Evolutionary conservation across 2,888 invertebrate species (phyloP), one percentile per base, ranked within the genome.

Genomic region (Mythimna albipuncta): DNA sequence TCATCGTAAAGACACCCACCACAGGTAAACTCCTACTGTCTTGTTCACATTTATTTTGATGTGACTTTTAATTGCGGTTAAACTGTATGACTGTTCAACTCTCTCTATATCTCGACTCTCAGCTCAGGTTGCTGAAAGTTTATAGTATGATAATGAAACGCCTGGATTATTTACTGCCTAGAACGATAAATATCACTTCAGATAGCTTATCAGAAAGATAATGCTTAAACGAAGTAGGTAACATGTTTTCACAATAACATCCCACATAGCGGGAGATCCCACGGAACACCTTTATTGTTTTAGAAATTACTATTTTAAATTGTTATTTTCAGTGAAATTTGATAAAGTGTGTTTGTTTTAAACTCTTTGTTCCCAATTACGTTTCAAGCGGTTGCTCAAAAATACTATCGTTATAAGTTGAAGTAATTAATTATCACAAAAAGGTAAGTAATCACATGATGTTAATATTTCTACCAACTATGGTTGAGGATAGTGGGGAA

Each of bases 221-320:
- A 77, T 72, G 54, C 38, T 63, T 59, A 59, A 69, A 62, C 77
- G 62, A 77, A 72, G 73, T 26, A 26, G 26, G 26, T 71, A 69
- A 64, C 63, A 74, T 78, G 82, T 82, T 86, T 79, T 82, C 78
- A 86, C 85, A 86, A 86, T 81, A 86, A 86, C 84, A 85, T 79
- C 76, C 82, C 85, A 86, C 82, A 58, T 75, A 80, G 72, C 59
- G 21, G 65, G 69, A 75, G 73, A 83, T 77, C 81, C 64, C 64
- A 82, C 64, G 61, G 72, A 72, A 63, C 62, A 47, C 21, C 7
- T 63, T 59, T 52, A 65, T 71, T 77, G 38, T 47, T 73, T 59
- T 65, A 62, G 52, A 68, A 77, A 70, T 74, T 74, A 61, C 47
- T 26, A 11, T 38, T 66, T 69, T 41, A 38, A 68, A 57, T 65